Evolutionary conservation across 2,888 invertebrate genomes (phyloP), one percentile per base, ranked within the genome.

Genomic region (Drosophila helvetica): DNA sequence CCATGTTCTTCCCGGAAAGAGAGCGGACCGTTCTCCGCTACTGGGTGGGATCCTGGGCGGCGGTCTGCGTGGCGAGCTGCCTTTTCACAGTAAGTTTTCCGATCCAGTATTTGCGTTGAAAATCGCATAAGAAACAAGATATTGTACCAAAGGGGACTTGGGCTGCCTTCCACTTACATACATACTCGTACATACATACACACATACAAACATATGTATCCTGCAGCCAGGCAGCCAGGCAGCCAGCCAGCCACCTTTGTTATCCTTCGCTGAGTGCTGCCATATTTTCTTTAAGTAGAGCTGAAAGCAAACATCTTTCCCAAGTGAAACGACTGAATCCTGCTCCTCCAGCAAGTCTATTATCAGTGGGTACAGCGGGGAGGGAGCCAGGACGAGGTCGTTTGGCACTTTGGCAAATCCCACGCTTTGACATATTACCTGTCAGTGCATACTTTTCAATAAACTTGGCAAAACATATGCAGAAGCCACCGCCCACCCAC

Each of bases 21-120:
- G 96, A 98, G 90, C 94, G 96, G 66, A 94, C 94, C 54, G 97
- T 98, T 90, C 95, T 98, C 0, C 94, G 96, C 79, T 93, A 96
- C 58, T 99, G 99, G 98, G 96, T 99, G 76, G 97, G 98, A 57
- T 95, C 96, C 55, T 98, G 98, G 97, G 97, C 98, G 5, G 94
- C 96, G 51, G 93, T 98, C 51, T 99, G 99, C 91, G 94, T 97
- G 45, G 93, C 95, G 4, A 98, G 98, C 79, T 98, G 99, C 80
- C 93, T 98, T 64, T 98, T 99, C 92, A 97, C 97, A 69, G 94
- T 92, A 85, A 82, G 81, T 83, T 38, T 17, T 3, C 10, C 10
- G 3, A 27, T 33, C n/a, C 7, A 7, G n/a, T 38, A 7, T 12
- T 33, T 12, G 5, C 33, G 15, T 5, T 27, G 2, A 18, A 38